Evolutionary conservation across 2,113 vertebrate species (phyloP).

Genomic region (Pterocles burchelli): DNA sequence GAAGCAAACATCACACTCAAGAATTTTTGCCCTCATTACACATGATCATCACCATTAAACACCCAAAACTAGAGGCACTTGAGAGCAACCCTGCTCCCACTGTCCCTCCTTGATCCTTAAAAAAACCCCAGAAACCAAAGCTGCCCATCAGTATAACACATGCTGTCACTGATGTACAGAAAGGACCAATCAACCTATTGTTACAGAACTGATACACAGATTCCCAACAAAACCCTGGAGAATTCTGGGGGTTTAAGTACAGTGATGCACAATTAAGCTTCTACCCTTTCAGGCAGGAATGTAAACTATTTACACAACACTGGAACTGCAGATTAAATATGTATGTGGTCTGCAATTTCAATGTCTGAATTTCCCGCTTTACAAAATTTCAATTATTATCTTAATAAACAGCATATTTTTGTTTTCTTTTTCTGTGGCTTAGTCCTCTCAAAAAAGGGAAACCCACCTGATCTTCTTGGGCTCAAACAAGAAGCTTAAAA

Average conservation of each 20-base stretch:
- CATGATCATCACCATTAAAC: not conserved
- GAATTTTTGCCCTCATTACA: not conserved
- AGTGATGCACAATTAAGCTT: not conserved
- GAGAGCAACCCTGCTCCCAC: not conserved
- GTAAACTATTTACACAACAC: not conserved
- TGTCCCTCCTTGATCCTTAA: not conserved
- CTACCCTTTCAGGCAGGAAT: not conserved
- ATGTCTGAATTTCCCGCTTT: not conserved
- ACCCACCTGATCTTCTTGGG: not conserved
- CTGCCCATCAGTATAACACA: not conserved
- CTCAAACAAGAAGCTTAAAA: slow-evolving; percentile 10
- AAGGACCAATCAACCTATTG: not conserved
- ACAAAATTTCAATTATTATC: not conserved
- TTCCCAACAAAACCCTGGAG: not conserved
- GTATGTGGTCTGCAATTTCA: not conserved
- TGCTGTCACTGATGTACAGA: not conserved
- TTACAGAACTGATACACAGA: not conserved
- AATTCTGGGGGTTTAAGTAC: not conserved
- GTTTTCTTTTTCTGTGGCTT: not conserved
- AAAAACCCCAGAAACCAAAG: not conserved
- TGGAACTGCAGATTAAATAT: not conserved
- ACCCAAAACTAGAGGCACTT: not conserved
- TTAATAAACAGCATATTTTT: not conserved
- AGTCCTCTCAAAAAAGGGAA: slow-evolving; percentile 10
- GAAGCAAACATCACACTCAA: fast-evolving